phyloP scores from a whole-genome alignment of 2,888 invertebrate genomes.

The Lasiommata megera region DNA sequence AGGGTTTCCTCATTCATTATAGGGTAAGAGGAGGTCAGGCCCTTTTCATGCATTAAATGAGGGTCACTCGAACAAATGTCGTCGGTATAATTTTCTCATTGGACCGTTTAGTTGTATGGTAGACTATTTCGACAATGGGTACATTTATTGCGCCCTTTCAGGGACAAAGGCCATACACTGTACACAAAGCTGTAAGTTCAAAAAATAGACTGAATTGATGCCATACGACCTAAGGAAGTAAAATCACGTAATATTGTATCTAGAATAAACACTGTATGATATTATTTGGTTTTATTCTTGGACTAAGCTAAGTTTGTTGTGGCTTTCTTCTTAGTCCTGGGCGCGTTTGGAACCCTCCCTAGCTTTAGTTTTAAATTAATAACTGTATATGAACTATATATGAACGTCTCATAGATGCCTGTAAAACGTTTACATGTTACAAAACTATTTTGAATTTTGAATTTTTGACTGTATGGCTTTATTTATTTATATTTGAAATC shows the following conservation, averaged over 20 bases:
- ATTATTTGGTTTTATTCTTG: not conserved
- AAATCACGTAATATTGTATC: too few relatives aligned
- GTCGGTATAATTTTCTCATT: constrained; percentile 14
- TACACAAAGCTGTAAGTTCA: constrained; percentile 7
- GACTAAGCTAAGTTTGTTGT: too few relatives aligned
- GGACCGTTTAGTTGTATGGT: constrained; percentile 8
- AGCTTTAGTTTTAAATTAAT: too few relatives aligned
- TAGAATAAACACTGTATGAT: not conserved
- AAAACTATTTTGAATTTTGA: too few relatives aligned
- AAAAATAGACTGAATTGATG: constrained; percentile 1
- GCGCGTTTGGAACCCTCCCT: too few relatives aligned
- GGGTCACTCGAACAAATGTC: constrained; percentile 13
- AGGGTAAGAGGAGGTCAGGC: constrained; percentile 3
- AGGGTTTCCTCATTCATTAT: not conserved
- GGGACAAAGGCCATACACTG: constrained; percentile 5
- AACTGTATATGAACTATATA: too few relatives aligned
- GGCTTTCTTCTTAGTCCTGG: too few relatives aligned
- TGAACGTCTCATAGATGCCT: too few relatives aligned
- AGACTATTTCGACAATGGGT: constrained; percentile 9
- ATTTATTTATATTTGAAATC: too few relatives aligned
- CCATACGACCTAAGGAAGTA: too few relatives aligned
- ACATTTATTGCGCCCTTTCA: constrained; percentile 8
- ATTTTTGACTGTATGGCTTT: not conserved
- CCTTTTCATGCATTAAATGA: constrained; percentile 5
- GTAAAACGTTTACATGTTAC: too few relatives aligned